These are phyloP conservation scores for Chromis chromis DNA, from an alignment of 2,797 vertebrate genomes.

Conservation along the genomic window DNA sequence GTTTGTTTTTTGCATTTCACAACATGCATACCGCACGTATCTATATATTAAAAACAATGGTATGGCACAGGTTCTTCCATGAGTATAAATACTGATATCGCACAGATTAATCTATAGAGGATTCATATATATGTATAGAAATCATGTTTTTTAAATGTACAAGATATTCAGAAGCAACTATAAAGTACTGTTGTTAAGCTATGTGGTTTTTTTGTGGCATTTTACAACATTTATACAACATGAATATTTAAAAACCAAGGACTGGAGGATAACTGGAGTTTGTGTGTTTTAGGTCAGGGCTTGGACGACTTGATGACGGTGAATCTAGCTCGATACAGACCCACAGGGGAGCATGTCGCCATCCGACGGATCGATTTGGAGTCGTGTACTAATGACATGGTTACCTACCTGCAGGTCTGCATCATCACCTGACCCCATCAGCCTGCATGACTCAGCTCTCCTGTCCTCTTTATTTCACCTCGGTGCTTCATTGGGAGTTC, in stretches of 20 bases:
- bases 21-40: no score
- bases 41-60: no score
- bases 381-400: conserved; percentile 97
- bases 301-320: conserved; percentile 96
- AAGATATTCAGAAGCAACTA: no score
- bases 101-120: no score
- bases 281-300: conserved; percentile 87
- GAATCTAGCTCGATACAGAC: conserved; percentile 92
- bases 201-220: not conserved
- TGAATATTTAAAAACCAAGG: not conserved
- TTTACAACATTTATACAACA: not conserved
- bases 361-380: conserved; percentile 94
- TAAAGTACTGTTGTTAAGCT: not conserved
- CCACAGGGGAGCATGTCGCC: conserved; percentile 91
- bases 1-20: no score
- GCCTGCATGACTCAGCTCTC: not conserved
- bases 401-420: conserved; percentile 94
- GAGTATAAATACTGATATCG: no score
- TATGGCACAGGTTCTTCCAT: no score
- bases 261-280: not conserved
- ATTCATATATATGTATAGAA: no score
- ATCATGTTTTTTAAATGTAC: no score
- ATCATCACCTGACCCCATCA: not conserved
- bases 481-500: conserved; percentile 2
- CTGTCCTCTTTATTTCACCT: conserved; percentile 6